These are phyloP conservation scores for Leptopilina myrica DNA, from an alignment of 2,888 invertebrate species.

Conservation along the genomic window DNA sequence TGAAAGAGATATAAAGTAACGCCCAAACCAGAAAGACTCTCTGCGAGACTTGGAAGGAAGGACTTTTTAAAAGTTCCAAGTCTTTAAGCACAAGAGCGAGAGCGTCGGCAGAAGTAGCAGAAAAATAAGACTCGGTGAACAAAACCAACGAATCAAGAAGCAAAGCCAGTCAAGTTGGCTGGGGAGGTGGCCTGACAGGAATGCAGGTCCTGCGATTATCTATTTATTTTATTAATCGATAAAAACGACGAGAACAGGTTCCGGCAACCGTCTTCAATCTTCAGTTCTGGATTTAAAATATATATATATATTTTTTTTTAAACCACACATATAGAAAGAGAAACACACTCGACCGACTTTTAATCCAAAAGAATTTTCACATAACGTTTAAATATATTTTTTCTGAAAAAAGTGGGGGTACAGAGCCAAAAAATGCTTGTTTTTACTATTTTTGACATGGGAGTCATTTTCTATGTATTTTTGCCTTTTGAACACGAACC, in stretches of 20 bases:
- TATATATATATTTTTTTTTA: slow-evolving; percentile 20
- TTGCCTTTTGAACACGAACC: too few species aligned
- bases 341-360: too few species aligned
- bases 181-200: slow-evolving; percentile 63
- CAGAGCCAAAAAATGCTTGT: too few species aligned
- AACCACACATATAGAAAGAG: too few species aligned
- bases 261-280: slow-evolving; percentile 62
- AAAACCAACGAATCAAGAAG: slow-evolving; percentile 14
- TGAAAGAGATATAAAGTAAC: slow-evolving; percentile 52
- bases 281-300: slow-evolving; percentile 44
- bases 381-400: too few species aligned
- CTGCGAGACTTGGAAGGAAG: slow-evolving; percentile 43
- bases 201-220: slow-evolving; percentile 70
- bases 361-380: too few species aligned
- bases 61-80: not conserved
- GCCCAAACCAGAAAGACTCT: slow-evolving; percentile 59
- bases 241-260: slow-evolving; percentile 71
- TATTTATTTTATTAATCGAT: slow-evolving; percentile 73
- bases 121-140: slow-evolving; percentile 23
- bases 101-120: not conserved
- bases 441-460: too few species aligned
- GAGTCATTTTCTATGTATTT: too few species aligned
- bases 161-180: slow-evolving; percentile 51
- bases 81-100: not conserved
- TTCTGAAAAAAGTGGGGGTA: too few species aligned